Percentiles rank a stretch among this genome's conserved stretches.
Conservation (phyloP, 2,113 vertebrate species). For the Clupea harengus region DNA sequence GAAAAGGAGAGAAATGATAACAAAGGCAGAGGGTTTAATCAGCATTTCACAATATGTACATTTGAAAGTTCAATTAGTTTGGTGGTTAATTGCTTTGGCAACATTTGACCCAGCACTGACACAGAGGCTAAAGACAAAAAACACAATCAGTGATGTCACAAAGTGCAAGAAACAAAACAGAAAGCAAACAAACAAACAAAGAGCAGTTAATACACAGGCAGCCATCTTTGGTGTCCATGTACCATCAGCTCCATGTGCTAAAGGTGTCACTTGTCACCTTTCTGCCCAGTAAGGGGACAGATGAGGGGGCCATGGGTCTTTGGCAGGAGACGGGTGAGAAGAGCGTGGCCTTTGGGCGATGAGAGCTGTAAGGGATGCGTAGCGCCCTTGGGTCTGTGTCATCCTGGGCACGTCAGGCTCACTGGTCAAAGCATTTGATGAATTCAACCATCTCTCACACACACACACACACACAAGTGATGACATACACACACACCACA, state of each 20-base stretch:
- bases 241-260: conserved; percentile 3
- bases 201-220: neutral
- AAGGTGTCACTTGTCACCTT: neutral
- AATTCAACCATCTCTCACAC: neutral
- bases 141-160: neutral
- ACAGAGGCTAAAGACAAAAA: neutral
- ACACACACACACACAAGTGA: neutral
- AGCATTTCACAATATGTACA: neutral
- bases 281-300: neutral
- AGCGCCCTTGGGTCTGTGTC: neutral
- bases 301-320: conserved; percentile 1
- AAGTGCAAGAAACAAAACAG: neutral
- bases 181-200: neutral
- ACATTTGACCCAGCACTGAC: neutral
- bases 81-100: neutral
- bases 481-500: neutral
- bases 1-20: conserved; percentile 17
- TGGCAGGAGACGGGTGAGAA: neutral
- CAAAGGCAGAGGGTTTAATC: neutral
- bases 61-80: neutral
- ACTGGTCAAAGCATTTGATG: neutral
- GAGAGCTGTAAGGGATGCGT: conserved; percentile 19
- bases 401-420: neutral
- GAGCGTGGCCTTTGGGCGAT: conserved; percentile 31
- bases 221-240: neutral